phyloP scores from a whole-genome alignment of 2,113 vertebrate genomes.

The Xiphophorus couchianus region DNA sequence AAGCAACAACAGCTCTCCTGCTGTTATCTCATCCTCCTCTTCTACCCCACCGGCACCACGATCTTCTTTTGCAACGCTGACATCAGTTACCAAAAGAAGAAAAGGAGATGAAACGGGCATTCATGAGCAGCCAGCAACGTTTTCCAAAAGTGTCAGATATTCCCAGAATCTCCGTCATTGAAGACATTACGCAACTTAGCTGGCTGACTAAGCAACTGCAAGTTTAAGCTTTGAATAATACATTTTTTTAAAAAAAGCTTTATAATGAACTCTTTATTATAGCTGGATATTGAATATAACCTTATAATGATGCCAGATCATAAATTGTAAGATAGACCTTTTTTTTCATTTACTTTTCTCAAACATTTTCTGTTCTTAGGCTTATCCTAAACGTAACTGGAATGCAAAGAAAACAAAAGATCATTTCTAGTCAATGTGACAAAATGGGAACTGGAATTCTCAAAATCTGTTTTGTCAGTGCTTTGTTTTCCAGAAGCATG shows the following conservation, averaged over 20 bases:
- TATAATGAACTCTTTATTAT: not conserved
- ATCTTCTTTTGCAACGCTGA: constrained; percentile 18
- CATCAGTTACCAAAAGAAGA: constrained; percentile 38
- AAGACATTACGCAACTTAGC: not conserved
- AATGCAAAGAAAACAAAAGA: constrained; percentile 27
- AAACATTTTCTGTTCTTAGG: not conserved
- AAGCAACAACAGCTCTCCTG: constrained; percentile 69
- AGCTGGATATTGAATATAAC: not conserved
- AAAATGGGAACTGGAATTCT: constrained; percentile 56
- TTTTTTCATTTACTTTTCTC: not conserved
- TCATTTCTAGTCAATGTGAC: constrained; percentile 39
- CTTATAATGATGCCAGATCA: not conserved
- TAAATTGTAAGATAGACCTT: not conserved
- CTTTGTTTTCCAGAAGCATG: constrained; percentile 30
- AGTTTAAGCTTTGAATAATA: no score
- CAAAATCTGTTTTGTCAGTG: constrained; percentile 46
- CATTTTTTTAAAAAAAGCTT: not conserved
- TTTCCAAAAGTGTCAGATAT: constrained; percentile 45
- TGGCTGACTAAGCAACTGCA: not conserved
- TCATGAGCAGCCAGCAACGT: constrained; percentile 50
- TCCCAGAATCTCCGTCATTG: constrained; percentile 51
- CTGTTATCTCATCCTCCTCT: constrained; percentile 67
- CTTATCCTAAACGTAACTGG: constrained; percentile 55
- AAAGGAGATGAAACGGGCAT: constrained; percentile 39
- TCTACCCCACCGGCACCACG: constrained; percentile 33